Base-by-base conservation (phyloP, 2,113 vertebrate genomes). In the Pelvicachromis taeniatus region DNA sequence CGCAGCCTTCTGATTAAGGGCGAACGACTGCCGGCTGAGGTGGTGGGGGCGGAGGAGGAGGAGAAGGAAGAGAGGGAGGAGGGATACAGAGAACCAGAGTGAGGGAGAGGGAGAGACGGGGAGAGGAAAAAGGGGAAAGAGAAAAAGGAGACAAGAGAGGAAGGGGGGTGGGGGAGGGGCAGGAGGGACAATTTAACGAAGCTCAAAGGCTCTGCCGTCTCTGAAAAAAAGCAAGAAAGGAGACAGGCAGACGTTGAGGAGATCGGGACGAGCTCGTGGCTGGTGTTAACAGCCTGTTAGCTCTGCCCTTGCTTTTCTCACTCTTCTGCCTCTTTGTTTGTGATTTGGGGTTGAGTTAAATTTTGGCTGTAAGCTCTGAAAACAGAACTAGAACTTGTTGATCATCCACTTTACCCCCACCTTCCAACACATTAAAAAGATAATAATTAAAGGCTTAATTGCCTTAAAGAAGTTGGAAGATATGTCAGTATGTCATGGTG, bases 1-100 rank as follows among this genome's bases (percentile, higher is more conserved):
- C 80, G 81, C 92, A 88, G 93, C 89, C 91, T 95, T 89, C 93
- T 95, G 95, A 95, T 95, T 95, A 96, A 93, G 94, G 94, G 92
- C 88, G 88, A 95, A 93, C 93, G 93, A 94, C 93, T 94, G 88
- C 84, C 26, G 88, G 88, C 81, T 91, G 92, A 90, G 91, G 90
- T 87, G 89, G 90, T 56, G 88, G 90, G 19, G 80, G 81, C 0
- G 81, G 88, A 42, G 82, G 80, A 16, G 84, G 80, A 54, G 81
- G 82, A 65, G 81, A 38, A 61, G 78, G 23, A 50, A 38, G 50
- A 26, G 45, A 29, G 38, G 61, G 70, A 56, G 85, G 80, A 70
- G 82, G 85, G 86, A 82, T 16, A 87, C 65, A 14, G 88, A 86
- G 87, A 92, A 86, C 84, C 59, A 81, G 91, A 85, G 88, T 78